phyloP scores from a whole-genome alignment of 2,888 invertebrate species.

The Aphidoletes aphidimyza region DNA sequence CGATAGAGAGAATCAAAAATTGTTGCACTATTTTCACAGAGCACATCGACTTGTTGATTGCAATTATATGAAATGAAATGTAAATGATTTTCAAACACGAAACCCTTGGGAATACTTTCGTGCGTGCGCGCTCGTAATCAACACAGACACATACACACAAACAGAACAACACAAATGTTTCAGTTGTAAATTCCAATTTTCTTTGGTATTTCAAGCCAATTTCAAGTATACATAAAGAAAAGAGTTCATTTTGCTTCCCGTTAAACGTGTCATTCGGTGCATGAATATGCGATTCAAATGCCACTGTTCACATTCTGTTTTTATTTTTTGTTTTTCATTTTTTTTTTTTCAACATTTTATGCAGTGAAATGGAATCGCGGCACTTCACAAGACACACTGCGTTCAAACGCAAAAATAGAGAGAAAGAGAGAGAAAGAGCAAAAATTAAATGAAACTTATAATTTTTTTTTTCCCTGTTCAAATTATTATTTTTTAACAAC shows the following conservation, averaged over 20 bases:
- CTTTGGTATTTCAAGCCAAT: no score
- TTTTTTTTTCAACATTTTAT: neutral
- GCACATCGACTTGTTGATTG: neutral
- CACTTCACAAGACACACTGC: neutral
- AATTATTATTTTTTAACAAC: constrained; percentile 19
- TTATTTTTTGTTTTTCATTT: no score
- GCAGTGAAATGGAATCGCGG: constrained; percentile 25
- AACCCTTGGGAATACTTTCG: constrained; percentile 2
- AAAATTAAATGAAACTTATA: neutral
- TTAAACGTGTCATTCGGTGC: neutral
- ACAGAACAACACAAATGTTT: no score
- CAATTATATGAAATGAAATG: neutral
- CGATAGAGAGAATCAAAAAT: neutral
- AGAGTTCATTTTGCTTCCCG: neutral
- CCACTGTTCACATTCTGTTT: neutral
- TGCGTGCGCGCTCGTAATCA: no score
- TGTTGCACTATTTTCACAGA: constrained; percentile 7
- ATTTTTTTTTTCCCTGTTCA: neutral
- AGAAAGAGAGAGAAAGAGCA: neutral
- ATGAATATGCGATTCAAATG: neutral
- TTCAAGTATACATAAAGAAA: no score
- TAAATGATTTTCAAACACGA: constrained; percentile 16
- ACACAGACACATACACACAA: no score
- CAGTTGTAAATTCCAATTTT: no score
- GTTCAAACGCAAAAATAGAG: neutral